phyloP scores from a whole-genome alignment of 2,113 vertebrate genomes.

The Gobius niger region DNA sequence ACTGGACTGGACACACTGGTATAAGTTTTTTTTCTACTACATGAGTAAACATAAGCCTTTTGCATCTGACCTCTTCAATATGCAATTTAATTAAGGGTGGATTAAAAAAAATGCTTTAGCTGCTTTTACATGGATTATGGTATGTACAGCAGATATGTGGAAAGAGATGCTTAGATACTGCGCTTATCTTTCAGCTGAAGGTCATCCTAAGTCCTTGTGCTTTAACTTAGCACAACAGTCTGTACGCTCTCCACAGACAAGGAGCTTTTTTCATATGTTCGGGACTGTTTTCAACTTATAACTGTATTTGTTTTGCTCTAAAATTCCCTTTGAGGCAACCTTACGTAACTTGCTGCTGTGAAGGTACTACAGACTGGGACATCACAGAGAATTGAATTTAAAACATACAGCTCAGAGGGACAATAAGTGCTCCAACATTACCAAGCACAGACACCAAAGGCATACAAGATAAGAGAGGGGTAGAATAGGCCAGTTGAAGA shows the following conservation, averaged over 20 bases:
- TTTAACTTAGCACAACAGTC: neutral
- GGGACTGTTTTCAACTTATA: neutral
- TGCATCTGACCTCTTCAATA: neutral
- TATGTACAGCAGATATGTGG: neutral
- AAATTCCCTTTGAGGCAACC: conserved; percentile 1
- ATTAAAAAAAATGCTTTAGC: neutral
- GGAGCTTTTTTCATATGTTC: no score
- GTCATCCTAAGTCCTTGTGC: neutral
- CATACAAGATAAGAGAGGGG: neutral
- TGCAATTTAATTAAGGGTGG: neutral
- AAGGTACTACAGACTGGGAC: neutral
- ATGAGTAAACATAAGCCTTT: neutral
- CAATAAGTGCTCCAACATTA: conserved; percentile 20
- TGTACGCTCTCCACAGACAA: neutral
- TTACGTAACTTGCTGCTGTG: conserved; percentile 7
- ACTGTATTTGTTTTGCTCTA: conserved; percentile 1
- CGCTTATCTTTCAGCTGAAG: no score
- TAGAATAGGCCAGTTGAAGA: conserved; percentile 9
- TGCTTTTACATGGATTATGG: neutral
- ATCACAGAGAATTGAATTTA: conserved; percentile 15
- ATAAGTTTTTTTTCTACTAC: no score
- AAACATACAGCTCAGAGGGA: conserved; percentile 16
- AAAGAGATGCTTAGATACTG: neutral
- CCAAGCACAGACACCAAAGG: neutral
- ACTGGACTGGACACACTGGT: no score